Percentiles rank a stretch among this genome's conserved stretches.
These are phyloP conservation scores for Oithona nana DNA, from an alignment of 2,888 invertebrate species.

Conservation along the genomic window DNA sequence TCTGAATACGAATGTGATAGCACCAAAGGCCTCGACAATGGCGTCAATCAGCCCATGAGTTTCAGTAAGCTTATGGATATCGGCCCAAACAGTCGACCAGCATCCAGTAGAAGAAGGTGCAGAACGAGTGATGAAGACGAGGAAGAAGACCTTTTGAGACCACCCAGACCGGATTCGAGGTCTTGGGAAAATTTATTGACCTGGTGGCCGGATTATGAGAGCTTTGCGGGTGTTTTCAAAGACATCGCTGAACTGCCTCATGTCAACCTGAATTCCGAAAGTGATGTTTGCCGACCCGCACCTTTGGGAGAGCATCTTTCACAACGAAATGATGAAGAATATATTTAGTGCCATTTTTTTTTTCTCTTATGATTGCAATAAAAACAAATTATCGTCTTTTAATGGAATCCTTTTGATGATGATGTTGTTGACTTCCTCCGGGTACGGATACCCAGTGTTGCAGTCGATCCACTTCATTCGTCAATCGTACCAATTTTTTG, in stretches of 20 bases:
- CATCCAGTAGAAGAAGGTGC: not conserved
- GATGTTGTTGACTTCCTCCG: too few species aligned
- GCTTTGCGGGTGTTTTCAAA: conserved; percentile 82
- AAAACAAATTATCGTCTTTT: too few species aligned
- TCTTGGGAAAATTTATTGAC: conserved; percentile 77
- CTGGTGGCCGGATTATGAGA: conserved; percentile 92
- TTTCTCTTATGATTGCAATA: not conserved
- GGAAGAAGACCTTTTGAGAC: conserved; percentile 35
- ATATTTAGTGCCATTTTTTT: conserved; percentile 1
- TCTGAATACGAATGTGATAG: conserved; percentile 86
- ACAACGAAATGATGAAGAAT: conserved; percentile 6
- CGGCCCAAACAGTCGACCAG: not conserved
- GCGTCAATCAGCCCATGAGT: not conserved
- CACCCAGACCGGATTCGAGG: conserved; percentile 39
- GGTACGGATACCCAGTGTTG: too few species aligned
- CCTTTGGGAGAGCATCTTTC: not conserved
- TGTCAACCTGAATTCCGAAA: conserved; percentile 20
- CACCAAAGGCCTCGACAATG: not conserved
- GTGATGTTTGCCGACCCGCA: not conserved
- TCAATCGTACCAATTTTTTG: too few species aligned
- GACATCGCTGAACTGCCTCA: conserved; percentile 89
- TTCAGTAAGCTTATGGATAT: conserved; percentile 13
- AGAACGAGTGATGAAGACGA: conserved; percentile 1
- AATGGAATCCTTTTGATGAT: too few species aligned
- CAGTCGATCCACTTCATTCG: too few species aligned